Conservation (phyloP, 2,797 vertebrate species). For the Microctenopoma steveboyesi region DNA sequence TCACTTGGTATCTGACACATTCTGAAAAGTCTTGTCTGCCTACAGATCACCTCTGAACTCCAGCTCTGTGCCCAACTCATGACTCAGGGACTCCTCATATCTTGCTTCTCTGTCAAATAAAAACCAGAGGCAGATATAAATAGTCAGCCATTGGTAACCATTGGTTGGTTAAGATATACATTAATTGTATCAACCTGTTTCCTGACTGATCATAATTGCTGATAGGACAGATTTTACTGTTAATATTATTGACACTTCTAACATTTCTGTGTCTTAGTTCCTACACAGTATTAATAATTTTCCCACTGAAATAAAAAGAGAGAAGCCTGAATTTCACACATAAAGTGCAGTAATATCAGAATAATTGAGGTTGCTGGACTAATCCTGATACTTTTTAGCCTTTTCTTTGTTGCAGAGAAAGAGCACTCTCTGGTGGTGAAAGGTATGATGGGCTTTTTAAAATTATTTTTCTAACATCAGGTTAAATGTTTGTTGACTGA, state of each 20-base stretch:
- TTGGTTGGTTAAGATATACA: not conserved
- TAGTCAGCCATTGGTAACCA: not conserved
- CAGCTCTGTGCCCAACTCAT: conserved; percentile 14
- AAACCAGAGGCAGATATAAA: conserved; percentile 4
- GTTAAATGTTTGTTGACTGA: conserved; percentile 19
- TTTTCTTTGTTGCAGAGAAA: conserved; percentile 61
- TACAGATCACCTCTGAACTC: conserved; percentile 47
- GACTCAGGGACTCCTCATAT: conserved; percentile 3
- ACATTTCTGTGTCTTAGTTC: not conserved
- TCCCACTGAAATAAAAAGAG: conserved; percentile 26
- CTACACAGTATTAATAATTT: not conserved
- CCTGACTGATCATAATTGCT: conserved; percentile 26
- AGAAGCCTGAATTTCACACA: conserved; percentile 21
- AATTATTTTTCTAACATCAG: not conserved
- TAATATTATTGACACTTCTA: not conserved
- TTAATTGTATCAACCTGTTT: conserved; percentile 9
- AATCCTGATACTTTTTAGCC: not conserved
- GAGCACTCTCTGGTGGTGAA: conserved; percentile 79
- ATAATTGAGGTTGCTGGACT: conserved; percentile 18
- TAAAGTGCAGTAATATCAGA: conserved; percentile 23
- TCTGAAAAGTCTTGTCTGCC: conserved; percentile 19
- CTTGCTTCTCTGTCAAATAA: conserved; percentile 6
- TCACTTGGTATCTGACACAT: conserved; percentile 37
- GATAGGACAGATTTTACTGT: not conserved
- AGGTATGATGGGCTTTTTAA: not conserved